Conservation (phyloP, 2,888 invertebrate genomes). For the Tanytarsus gracilentus region DNA sequence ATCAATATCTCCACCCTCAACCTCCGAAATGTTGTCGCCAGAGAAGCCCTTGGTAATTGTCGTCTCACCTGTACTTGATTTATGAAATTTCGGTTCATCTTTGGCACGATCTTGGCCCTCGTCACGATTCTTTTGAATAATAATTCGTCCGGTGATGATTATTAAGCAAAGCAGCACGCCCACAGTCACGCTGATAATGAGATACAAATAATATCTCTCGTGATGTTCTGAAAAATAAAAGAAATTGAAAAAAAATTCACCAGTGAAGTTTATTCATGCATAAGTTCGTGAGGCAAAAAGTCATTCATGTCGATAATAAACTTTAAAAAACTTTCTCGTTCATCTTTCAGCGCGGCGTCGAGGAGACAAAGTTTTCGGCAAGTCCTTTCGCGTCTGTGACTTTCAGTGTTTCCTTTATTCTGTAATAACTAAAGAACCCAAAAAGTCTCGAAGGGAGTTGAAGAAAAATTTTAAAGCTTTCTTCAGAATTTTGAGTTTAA, state of each 20-base stretch:
- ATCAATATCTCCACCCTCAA: slow-evolving; percentile 27
- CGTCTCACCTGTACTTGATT: slow-evolving; percentile 26
- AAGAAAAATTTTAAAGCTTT: too few relatives aligned
- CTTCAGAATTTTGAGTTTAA: too few relatives aligned
- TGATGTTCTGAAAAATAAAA: slow-evolving; percentile 21
- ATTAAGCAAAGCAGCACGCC: slow-evolving; percentile 21
- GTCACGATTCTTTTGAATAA: slow-evolving; percentile 24
- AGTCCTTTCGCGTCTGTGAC: too few relatives aligned
- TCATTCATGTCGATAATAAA: slow-evolving; percentile 4
- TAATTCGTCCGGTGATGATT: slow-evolving; percentile 24
- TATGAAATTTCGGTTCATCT: slow-evolving; percentile 24
- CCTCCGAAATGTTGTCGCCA: slow-evolving; percentile 17
- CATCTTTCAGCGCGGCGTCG: neutral
- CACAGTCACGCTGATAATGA: slow-evolving; percentile 21
- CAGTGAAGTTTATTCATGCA: neutral
- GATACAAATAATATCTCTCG: slow-evolving; percentile 23
- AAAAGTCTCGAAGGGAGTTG: too few relatives aligned
- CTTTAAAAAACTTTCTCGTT: neutral
- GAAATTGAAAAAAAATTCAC: neutral
- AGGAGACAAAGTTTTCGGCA: too few relatives aligned
- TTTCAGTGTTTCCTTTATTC: too few relatives aligned
- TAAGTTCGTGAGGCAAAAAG: neutral
- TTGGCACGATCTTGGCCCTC: slow-evolving; percentile 30
- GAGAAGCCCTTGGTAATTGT: slow-evolving; percentile 6
- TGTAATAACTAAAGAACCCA: too few relatives aligned